Evolutionary conservation across 2,113 vertebrate species (phyloP).

Genomic region (Salvator merianae): DNA sequence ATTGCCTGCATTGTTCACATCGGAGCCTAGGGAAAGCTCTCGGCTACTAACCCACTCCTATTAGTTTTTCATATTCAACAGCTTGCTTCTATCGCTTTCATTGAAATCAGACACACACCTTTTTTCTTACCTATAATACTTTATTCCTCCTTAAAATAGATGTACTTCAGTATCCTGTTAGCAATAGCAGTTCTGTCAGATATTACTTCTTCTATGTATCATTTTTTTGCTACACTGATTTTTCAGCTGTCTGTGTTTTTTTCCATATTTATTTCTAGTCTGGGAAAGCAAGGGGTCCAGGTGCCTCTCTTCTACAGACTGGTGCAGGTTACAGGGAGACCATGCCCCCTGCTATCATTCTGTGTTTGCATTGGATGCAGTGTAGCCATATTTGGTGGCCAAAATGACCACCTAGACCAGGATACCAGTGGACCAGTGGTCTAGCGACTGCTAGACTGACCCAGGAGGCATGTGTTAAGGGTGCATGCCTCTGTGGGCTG

Average conservation of each 20-base stretch:
- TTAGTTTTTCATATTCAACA: conserved; percentile 38
- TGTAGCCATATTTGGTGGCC: no score
- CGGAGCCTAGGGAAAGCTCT: conserved; percentile 48
- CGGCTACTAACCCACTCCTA: conserved; percentile 37
- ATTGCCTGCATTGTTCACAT: conserved; percentile 31
- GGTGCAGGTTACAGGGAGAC: no score
- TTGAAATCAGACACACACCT: conserved; percentile 11
- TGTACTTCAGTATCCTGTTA: background rate
- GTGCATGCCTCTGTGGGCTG: no score
- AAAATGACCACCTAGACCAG: no score
- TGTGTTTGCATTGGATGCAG: no score
- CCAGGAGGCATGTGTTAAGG: no score
- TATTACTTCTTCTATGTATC: background rate
- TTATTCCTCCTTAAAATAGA: background rate
- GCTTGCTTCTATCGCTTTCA: conserved; percentile 37
- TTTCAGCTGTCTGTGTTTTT: no score
- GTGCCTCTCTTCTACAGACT: no score
- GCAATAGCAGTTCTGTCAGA: background rate
- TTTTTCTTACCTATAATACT: conserved; percentile 13
- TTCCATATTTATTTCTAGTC: background rate
- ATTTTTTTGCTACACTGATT: background rate
- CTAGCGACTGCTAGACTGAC: no score
- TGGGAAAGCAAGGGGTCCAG: no score
- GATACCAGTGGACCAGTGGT: no score
- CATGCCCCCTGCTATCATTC: no score